A percentile compares a stretch with the other conserved stretches of the same genome.
Conservation (phyloP, 1,140 invertebrate genomes). For the Vollenhovia emeryi region DNA sequence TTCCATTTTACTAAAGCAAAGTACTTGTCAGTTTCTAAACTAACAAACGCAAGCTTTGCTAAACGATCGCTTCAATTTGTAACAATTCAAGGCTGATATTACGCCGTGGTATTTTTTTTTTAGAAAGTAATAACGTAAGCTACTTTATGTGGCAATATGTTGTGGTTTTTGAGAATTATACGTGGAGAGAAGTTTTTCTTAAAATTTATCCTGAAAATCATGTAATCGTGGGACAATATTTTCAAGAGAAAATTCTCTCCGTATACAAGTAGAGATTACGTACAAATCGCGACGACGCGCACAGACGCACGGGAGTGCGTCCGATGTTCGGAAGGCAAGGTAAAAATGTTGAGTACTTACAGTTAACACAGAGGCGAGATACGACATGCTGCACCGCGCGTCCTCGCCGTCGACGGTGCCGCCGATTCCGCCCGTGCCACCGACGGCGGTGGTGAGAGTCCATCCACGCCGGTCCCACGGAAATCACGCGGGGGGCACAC, state of each 20-base stretch:
- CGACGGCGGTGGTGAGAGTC: constrained; percentile 75
- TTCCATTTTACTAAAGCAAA: background rate
- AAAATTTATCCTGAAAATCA: no score
- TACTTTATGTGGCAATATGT: background rate
- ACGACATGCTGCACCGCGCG: constrained; percentile 83
- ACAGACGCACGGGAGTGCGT: background rate
- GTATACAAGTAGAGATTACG: background rate
- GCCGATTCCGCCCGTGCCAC: constrained; percentile 74
- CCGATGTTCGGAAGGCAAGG: background rate
- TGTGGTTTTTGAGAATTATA: background rate
- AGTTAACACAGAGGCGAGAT: constrained; percentile 82
- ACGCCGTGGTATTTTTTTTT: background rate
- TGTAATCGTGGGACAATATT: no score
- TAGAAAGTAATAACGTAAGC: constrained; percentile 1
- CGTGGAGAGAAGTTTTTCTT: no score
- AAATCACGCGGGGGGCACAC: constrained; percentile 37
- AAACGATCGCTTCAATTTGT: background rate
- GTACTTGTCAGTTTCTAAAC: background rate
- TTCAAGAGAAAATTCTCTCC: no score
- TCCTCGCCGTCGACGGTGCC: constrained; percentile 79
- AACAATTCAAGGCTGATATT: background rate
- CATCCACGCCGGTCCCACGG: constrained; percentile 69
- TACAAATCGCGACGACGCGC: background rate
- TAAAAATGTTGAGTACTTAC: constrained; percentile 8
- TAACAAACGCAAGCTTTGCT: background rate